These are phyloP conservation scores for Drosophila seclusa DNA, from an alignment of 2,888 invertebrate species.

Conservation along the genomic window DNA sequence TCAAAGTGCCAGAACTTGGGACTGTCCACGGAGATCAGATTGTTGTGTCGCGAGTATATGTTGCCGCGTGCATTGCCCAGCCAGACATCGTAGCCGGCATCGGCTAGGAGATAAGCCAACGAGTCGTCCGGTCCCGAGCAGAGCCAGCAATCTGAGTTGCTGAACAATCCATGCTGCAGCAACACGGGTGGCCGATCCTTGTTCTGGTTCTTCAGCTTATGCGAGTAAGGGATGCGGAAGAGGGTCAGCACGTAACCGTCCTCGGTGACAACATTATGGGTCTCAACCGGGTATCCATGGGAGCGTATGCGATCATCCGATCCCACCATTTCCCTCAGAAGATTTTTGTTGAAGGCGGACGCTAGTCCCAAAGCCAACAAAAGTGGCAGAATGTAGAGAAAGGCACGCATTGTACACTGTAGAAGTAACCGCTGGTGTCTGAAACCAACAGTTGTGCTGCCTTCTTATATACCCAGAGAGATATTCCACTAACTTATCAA, in stretches of 20 bases:
- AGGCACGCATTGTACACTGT: slow-evolving; percentile 39
- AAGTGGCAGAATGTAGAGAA: slow-evolving; percentile 15
- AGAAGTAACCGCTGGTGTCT: slow-evolving; percentile 21
- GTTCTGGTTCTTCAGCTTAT: slow-evolving; percentile 75
- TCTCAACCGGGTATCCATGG: slow-evolving; percentile 88
- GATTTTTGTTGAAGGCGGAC: slow-evolving; percentile 18
- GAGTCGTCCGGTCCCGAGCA: slow-evolving; percentile 74
- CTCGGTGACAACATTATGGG: slow-evolving; percentile 85
- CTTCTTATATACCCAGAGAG: slow-evolving; percentile 35
- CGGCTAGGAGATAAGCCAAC: slow-evolving; percentile 80
- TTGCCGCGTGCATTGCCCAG: slow-evolving; percentile 83
- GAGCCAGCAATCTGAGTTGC: slow-evolving; percentile 82
- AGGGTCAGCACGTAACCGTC: slow-evolving; percentile 81
- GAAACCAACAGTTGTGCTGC: background rate
- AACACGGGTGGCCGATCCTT: slow-evolving; percentile 70
- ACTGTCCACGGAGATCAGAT: slow-evolving; percentile 75
- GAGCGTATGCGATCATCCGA: slow-evolving; percentile 82
- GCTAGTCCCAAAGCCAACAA: slow-evolving; percentile 28
- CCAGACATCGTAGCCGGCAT: slow-evolving; percentile 84
- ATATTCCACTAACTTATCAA: slow-evolving; percentile 25
- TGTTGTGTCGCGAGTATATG: slow-evolving; percentile 78
- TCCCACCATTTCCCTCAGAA: slow-evolving; percentile 41
- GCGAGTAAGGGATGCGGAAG: slow-evolving; percentile 82
- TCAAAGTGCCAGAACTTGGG: slow-evolving; percentile 86
- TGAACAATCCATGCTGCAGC: slow-evolving; percentile 86